Conservation (phyloP, 1,140 invertebrate species). For the Leucophenga varia region DNA sequence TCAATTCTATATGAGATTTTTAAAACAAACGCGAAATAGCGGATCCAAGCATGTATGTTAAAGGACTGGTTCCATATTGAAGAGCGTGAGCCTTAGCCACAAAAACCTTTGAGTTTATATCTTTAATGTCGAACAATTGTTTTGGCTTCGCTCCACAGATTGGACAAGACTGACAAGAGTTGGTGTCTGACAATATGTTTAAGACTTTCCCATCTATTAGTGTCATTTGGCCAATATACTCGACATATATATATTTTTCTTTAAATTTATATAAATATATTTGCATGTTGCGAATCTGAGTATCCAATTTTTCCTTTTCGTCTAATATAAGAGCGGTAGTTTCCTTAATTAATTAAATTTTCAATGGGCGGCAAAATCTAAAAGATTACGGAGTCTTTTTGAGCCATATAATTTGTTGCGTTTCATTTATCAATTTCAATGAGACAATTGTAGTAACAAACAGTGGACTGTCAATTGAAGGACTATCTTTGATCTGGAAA, state of each 20-base stretch:
- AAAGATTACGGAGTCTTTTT: slow-evolving; percentile 7
- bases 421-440: slow-evolving; percentile 10
- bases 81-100: neutral
- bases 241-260: slow-evolving; percentile 1
- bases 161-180: slow-evolving; percentile 10
- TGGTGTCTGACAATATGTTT: slow-evolving; percentile 10
- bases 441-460: slow-evolving; percentile 7
- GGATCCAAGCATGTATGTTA: neutral
- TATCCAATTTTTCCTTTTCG: slow-evolving; percentile 4
- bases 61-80: neutral
- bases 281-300: slow-evolving; percentile 1
- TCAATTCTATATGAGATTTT: neutral
- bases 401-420: slow-evolving; percentile 10
- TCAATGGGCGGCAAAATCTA: slow-evolving; percentile 6
- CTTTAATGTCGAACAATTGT: slow-evolving; percentile 6
- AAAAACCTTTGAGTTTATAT: slow-evolving; percentile 9
- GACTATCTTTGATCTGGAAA: too few relatives aligned
- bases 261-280: slow-evolving; percentile 3
- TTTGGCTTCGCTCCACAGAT: slow-evolving; percentile 12
- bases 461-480: slow-evolving; percentile 2
- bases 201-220: slow-evolving; percentile 14
- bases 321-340: too few relatives aligned
- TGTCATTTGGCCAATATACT: slow-evolving; percentile 7
- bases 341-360: too few relatives aligned
- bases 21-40: neutral